Percentiles rank a stretch among this genome's conserved stretches.
These are phyloP conservation scores for Enoplosus armatus DNA, from an alignment of 2,797 vertebrate genomes.

Conservation along the genomic window DNA sequence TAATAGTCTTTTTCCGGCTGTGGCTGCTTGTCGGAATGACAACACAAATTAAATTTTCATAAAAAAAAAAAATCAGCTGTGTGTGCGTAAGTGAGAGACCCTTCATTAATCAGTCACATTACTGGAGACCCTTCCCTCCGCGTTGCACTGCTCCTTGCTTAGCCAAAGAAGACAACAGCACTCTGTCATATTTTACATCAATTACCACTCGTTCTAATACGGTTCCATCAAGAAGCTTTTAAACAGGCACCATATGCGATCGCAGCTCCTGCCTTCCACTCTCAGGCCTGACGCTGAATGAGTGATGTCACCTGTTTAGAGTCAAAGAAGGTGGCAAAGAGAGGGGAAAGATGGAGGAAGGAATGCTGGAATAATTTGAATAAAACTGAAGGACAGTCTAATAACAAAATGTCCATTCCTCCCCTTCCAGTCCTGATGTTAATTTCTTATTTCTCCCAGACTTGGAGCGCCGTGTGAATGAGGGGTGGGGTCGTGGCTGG, in stretches of 20 bases:
- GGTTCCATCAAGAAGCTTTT: slow-evolving; percentile 95
- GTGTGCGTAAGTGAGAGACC: slow-evolving; percentile 89
- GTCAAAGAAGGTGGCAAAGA: slow-evolving; percentile 61
- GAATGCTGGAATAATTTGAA: slow-evolving; percentile 92
- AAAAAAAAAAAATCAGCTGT: slow-evolving; percentile 95
- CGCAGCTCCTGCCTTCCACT: slow-evolving; percentile 82
- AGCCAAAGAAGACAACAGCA: slow-evolving; percentile 94
- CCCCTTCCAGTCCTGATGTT: slow-evolving; percentile 91
- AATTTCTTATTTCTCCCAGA: slow-evolving; percentile 97
- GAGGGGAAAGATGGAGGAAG: slow-evolving; percentile 59
- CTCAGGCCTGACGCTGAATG: slow-evolving; percentile 86
- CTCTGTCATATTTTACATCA: slow-evolving; percentile 99
- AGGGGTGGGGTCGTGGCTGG: slow-evolving; percentile 96
- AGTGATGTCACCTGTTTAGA: slow-evolving; percentile 92
- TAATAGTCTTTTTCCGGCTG: slow-evolving; percentile 99
- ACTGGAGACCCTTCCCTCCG: slow-evolving; percentile 89
- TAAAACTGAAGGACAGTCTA: slow-evolving; percentile 95
- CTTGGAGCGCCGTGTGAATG: slow-evolving; percentile 82
- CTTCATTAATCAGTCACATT: slow-evolving; percentile 99
- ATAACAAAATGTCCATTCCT: slow-evolving; percentile 93
- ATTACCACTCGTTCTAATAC: slow-evolving; percentile 97
- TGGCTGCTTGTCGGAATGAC: slow-evolving; percentile 93
- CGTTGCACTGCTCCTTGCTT: slow-evolving; percentile 91
- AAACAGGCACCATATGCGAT: slow-evolving; percentile 95
- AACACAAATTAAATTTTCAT: slow-evolving; percentile 99